A percentile compares a stretch with the other conserved stretches of the same genome.
These are phyloP conservation scores for Dynastes grantii DNA, from an alignment of 2,888 invertebrate genomes.

Conservation along the genomic window DNA sequence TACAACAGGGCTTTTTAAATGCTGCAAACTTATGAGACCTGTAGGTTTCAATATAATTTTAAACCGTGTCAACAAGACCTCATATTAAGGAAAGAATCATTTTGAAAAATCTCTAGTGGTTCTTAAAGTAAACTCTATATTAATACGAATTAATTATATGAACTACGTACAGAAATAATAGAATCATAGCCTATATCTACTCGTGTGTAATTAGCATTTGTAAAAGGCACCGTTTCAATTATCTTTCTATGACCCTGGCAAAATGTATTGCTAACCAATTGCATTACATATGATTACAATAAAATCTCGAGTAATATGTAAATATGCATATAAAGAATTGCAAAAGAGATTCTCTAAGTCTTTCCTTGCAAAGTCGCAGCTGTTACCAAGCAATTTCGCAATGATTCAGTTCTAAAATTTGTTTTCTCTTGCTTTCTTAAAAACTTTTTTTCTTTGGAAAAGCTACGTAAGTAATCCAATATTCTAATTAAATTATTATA, in stretches of 20 bases:
- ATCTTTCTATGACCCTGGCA: slow-evolving; percentile 38
- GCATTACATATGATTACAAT: background rate
- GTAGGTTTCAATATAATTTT: too few species aligned
- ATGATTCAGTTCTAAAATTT: background rate
- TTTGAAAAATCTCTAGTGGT: too few species aligned
- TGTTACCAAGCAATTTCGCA: background rate
- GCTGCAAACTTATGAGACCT: too few species aligned
- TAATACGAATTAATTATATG: too few species aligned
- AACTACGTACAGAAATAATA: too few species aligned
- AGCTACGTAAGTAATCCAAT: slow-evolving; percentile 20
- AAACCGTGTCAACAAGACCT: too few species aligned
- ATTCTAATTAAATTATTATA: background rate
- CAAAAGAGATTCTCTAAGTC: background rate
- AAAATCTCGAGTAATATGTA: slow-evolving; percentile 13
- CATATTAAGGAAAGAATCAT: too few species aligned
- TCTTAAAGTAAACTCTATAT: too few species aligned
- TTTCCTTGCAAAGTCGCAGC: background rate
- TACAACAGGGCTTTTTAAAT: too few species aligned
- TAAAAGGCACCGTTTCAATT: slow-evolving; percentile 31
- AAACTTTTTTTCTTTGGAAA: slow-evolving; percentile 10
- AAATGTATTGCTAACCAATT: slow-evolving; percentile 9
- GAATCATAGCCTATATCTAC: background rate
- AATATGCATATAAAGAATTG: slow-evolving; percentile 1
- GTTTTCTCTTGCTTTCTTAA: background rate
- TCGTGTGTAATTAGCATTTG: slow-evolving; percentile 10